phyloP scores from a whole-genome alignment of 1,140 invertebrate species.

The Aphelenchoides fujianensis region DNA sequence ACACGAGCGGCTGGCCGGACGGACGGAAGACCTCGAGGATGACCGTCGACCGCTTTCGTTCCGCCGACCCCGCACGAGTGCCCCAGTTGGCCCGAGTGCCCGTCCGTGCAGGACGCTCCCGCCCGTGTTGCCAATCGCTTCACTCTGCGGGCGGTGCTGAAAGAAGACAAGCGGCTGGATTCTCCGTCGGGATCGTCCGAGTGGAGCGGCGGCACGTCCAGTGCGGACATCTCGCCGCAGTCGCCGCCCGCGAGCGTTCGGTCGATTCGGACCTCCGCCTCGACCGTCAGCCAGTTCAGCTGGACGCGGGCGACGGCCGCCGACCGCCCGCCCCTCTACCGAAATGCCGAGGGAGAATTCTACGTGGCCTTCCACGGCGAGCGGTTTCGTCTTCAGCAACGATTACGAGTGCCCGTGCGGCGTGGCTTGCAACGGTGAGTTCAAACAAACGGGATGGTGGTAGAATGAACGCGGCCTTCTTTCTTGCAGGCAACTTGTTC shows the following conservation, averaged over 20 bases:
- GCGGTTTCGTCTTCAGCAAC: conserved; percentile 19
- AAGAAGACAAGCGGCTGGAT: neutral
- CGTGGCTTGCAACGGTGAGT: neutral
- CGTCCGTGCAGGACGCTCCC: too few species aligned
- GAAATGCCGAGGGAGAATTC: neutral
- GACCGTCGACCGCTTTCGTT: neutral
- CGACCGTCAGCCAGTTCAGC: neutral
- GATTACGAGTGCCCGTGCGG: neutral
- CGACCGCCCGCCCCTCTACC: conserved; percentile 12
- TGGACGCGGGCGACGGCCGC: neutral
- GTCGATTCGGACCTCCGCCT: neutral
- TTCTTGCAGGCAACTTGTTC: conserved; percentile 6
- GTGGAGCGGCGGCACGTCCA: neutral
- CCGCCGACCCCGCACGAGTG: neutral
- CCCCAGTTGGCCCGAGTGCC: neutral
- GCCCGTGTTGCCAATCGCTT: conserved; percentile 11
- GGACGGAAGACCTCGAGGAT: neutral
- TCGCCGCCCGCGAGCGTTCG: neutral
- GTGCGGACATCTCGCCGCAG: neutral
- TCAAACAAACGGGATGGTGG: neutral
- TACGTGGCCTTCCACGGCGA: conserved; percentile 1
- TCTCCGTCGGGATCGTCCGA: neutral
- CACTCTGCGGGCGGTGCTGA: neutral
- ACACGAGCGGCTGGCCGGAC: neutral
- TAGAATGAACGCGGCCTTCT: neutral